Percentiles rank a stretch among this genome's conserved stretches.
phyloP scores from a whole-genome alignment of 1,140 invertebrate species.

The Drosophila serrata region DNA sequence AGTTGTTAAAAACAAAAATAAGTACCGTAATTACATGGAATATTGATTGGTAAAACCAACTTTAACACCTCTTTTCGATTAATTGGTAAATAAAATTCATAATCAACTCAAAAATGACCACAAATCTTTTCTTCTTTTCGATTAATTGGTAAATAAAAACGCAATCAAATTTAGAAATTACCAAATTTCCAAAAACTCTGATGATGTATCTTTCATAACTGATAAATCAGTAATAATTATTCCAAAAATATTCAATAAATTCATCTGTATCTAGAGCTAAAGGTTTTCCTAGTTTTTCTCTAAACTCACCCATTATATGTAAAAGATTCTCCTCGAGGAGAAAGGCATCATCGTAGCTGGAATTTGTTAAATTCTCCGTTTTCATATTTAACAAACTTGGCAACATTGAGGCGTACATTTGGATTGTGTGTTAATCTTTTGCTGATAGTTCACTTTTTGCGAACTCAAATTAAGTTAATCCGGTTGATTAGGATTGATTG shows the following conservation, averaged over 20 bases:
- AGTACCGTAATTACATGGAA: background rate
- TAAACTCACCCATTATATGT: conserved; percentile 80
- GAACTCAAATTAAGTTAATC: conserved; percentile 19
- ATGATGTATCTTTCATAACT: too few species aligned
- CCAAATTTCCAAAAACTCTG: background rate
- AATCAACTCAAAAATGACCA: background rate
- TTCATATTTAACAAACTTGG: conserved; percentile 82
- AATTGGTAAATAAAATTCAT: background rate
- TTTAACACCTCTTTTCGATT: background rate
- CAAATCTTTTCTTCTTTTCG: background rate
- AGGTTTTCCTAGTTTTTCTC: background rate
- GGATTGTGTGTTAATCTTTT: conserved; percentile 36
- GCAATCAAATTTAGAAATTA: background rate
- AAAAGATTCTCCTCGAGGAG: conserved; percentile 78
- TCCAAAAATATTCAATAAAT: background rate
- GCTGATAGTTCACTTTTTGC: conserved; percentile 17
- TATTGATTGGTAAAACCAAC: background rate
- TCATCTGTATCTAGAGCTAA: background rate
- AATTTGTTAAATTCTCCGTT: conserved; percentile 78
- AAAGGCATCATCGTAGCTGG: conserved; percentile 75
- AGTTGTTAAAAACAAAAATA: background rate
- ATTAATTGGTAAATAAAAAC: conserved; percentile 2
- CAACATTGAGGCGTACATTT: conserved; percentile 76
- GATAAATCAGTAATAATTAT: too few species aligned
- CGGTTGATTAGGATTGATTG: conserved; percentile 13